Evolutionary conservation across 2,888 invertebrate species (phyloP).

Genomic region (Lepidochrysops patricia): DNA sequence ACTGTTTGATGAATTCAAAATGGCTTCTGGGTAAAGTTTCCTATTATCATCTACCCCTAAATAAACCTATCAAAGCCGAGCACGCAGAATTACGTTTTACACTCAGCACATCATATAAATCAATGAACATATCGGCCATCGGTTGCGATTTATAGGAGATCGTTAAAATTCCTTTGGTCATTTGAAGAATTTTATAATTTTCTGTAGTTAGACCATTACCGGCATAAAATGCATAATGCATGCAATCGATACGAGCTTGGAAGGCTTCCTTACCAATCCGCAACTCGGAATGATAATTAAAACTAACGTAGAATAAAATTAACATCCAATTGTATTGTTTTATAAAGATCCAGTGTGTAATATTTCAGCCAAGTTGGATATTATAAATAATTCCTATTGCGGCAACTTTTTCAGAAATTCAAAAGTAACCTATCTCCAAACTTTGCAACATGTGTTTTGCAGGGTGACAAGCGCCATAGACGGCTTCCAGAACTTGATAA

Average conservation of each 20-base stretch:
- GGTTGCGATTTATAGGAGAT: too few relatives aligned
- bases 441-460: neutral
- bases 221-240: constrained; percentile 5
- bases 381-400: neutral
- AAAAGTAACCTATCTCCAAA: neutral
- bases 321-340: neutral
- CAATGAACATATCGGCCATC: too few relatives aligned
- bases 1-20: neutral
- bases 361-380: neutral
- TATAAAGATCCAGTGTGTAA: neutral
- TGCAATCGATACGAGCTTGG: constrained; percentile 6
- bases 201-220: neutral
- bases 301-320: neutral
- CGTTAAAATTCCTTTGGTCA: too few relatives aligned
- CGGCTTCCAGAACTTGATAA: neutral
- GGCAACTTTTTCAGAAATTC: neutral
- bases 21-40: neutral
- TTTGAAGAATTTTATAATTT: neutral
- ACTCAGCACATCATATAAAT: too few relatives aligned
- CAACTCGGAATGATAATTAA: neutral
- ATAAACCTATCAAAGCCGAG: too few relatives aligned
- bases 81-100: too few relatives aligned
- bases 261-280: constrained; percentile 5
- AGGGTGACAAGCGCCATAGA: too few relatives aligned
- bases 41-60: neutral